These are phyloP conservation scores for Vanessa atalanta DNA, from an alignment of 1,140 invertebrate species.

Conservation along the genomic window DNA sequence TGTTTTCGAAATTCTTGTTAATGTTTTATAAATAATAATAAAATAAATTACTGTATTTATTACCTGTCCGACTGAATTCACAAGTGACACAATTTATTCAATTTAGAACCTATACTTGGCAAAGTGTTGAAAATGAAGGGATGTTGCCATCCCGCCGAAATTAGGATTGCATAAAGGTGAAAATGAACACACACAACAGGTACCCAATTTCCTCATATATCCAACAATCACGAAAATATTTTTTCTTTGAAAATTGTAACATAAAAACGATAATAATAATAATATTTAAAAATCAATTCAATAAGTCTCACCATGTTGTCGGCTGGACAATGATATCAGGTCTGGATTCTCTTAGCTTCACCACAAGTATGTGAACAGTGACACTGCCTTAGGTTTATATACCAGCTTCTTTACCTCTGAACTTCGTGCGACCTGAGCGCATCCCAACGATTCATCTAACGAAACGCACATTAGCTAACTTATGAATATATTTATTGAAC, in stretches of 20 bases:
- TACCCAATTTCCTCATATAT: too few species aligned
- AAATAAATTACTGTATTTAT: too few species aligned
- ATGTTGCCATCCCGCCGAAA: too few species aligned
- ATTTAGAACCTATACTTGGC: too few species aligned
- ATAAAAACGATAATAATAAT: background rate
- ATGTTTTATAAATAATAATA: too few species aligned
- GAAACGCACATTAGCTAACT: slow-evolving; percentile 36
- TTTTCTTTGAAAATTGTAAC: background rate
- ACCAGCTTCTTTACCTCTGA: slow-evolving; percentile 75
- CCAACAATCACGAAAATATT: too few species aligned
- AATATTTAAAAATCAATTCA: background rate
- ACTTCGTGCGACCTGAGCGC: slow-evolving; percentile 69
- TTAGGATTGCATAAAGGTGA: too few species aligned
- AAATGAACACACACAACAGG: too few species aligned
- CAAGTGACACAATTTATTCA: too few species aligned
- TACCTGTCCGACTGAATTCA: too few species aligned
- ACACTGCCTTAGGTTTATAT: slow-evolving; percentile 73
- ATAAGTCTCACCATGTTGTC: slow-evolving; percentile 57
- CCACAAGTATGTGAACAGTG: slow-evolving; percentile 62
- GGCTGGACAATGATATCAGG: slow-evolving; percentile 23
- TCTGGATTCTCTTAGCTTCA: slow-evolving; percentile 61
- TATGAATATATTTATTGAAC: slow-evolving; percentile 35
- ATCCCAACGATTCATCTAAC: slow-evolving; percentile 56
- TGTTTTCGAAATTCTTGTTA: too few species aligned
- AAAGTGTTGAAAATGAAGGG: too few species aligned